Percentiles rank a stretch among this genome's conserved stretches.
Conservation (phyloP, 1,140 invertebrate genomes). For the Aphaenogaster floridana region DNA sequence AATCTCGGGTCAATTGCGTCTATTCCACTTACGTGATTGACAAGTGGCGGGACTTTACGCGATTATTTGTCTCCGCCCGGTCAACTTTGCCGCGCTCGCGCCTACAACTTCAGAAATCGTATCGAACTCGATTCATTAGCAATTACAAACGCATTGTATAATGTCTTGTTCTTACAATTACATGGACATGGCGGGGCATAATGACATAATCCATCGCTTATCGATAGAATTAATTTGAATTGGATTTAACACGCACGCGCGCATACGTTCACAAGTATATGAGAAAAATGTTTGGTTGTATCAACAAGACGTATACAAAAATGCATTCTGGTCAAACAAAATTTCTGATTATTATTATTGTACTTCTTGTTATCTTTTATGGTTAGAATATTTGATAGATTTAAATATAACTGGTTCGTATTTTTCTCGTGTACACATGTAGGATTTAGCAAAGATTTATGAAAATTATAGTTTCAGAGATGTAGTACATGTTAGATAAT, state of each 20-base stretch:
- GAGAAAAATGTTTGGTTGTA: too few relatives aligned
- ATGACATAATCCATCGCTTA: conserved; percentile 23
- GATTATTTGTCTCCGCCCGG: conserved; percentile 32
- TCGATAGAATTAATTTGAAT: neutral
- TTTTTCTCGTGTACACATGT: too few relatives aligned
- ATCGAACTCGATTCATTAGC: conserved; percentile 28
- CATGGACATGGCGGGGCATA: neutral
- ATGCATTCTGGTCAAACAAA: too few relatives aligned
- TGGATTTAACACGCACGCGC: neutral
- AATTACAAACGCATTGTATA: conserved; percentile 36
- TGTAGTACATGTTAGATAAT: too few relatives aligned
- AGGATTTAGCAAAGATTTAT: neutral
- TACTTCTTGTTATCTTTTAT: too few relatives aligned
- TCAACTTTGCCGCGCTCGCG: conserved; percentile 21
- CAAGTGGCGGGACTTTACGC: conserved; percentile 31
- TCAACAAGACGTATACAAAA: too few relatives aligned
- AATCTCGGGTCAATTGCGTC: conserved; percentile 52
- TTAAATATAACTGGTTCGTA: too few relatives aligned
- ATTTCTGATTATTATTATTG: too few relatives aligned
- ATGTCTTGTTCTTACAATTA: conserved; percentile 20
- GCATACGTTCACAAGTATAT: too few relatives aligned
- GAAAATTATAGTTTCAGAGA: neutral
- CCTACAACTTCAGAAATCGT: conserved; percentile 19
- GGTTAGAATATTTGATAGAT: too few relatives aligned
- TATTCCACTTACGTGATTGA: conserved; percentile 44